Percentiles rank a stretch among this genome's conserved stretches.
Conservation (phyloP, 2,113 vertebrate genomes). For the Hippolais icterina region DNA sequence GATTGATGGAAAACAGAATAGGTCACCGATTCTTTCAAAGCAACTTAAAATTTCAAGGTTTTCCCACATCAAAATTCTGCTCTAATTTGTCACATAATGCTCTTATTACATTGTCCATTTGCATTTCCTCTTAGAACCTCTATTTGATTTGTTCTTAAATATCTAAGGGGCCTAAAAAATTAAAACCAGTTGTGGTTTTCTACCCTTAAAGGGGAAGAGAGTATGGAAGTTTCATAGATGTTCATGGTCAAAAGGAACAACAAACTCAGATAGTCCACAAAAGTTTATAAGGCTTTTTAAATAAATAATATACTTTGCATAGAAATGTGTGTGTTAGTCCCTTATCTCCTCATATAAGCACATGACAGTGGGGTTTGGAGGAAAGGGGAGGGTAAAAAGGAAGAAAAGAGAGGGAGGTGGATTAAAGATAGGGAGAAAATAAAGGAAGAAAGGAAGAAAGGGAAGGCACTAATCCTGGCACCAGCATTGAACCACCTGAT, state of each 20-base stretch:
- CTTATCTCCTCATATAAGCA: neutral
- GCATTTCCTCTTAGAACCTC: accelerated
- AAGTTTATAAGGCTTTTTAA: neutral
- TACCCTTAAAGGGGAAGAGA: neutral
- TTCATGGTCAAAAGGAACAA: neutral
- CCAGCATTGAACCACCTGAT: too few species aligned
- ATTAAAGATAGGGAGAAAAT: neutral
- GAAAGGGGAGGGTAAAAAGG: neutral
- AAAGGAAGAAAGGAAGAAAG: neutral
- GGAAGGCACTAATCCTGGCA: neutral
- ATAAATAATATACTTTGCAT: neutral
- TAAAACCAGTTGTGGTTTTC: neutral
- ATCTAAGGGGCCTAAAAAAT: neutral
- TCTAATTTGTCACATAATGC: neutral
- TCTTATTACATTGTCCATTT: neutral
- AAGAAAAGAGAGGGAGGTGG: neutral
- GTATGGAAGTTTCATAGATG: neutral
- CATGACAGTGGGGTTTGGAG: accelerated
- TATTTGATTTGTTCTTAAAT: neutral
- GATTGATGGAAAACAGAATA: neutral
- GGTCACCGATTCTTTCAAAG: neutral
- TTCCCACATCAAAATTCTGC: neutral
- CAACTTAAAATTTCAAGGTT: neutral
- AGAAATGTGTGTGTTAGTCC: accelerated
- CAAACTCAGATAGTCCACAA: neutral